Conservation (phyloP, 2,888 invertebrate species). For the Leucophenga maculata region DNA sequence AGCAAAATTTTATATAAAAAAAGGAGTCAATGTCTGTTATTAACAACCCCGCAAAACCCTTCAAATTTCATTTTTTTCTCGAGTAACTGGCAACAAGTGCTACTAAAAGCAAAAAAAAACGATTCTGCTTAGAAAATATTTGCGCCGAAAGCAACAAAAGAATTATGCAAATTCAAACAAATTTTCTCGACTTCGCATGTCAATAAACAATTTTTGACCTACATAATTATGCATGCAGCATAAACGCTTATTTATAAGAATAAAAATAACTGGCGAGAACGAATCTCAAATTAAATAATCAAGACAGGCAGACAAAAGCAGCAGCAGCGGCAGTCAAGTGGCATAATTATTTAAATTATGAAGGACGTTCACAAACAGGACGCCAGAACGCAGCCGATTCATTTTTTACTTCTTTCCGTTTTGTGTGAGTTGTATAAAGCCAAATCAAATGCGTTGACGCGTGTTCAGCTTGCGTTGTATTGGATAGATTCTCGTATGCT, state of each 20-base stretch:
- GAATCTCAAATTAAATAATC: conserved; percentile 56
- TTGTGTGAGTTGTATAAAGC: no score
- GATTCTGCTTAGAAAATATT: no score
- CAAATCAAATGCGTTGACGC: conserved; percentile 43
- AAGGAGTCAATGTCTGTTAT: no score
- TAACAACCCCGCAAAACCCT: no score
- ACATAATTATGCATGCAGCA: conserved; percentile 66
- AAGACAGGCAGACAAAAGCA: conserved; percentile 8
- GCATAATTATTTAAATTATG: conserved; percentile 65
- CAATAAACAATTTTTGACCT: conserved; percentile 71
- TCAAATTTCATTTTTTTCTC: no score
- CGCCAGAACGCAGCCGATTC: no score
- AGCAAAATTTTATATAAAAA: no score
- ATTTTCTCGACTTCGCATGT: conserved; percentile 56
- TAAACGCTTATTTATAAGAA: conserved; percentile 16
- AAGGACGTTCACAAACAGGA: conserved; percentile 48
- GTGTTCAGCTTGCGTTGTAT: conserved; percentile 47
- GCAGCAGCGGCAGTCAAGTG: conserved; percentile 52
- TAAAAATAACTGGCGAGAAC: conserved; percentile 59
- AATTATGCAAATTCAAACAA: conserved; percentile 58
- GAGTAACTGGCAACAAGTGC: not conserved
- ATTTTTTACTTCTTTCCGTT: no score
- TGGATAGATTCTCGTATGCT: no score
- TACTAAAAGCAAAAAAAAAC: not conserved
- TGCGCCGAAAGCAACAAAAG: not conserved